Conservation (phyloP, 1,140 invertebrate genomes). For the Cotesia glomerata region DNA sequence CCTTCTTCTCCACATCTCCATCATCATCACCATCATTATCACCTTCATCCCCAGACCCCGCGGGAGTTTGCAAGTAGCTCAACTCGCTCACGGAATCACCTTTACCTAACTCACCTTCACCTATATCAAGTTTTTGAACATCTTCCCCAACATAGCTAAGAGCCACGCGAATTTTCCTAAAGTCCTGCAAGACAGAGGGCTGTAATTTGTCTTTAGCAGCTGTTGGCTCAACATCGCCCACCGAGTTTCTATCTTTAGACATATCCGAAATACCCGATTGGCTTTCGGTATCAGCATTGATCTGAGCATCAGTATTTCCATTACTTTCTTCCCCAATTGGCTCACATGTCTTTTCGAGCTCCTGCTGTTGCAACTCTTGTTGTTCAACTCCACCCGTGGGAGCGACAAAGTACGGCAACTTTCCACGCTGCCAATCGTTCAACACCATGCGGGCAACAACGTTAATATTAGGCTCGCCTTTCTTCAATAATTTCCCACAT, state of each 20-base stretch:
- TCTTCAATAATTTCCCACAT: slow-evolving; percentile 91
- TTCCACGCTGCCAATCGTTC: slow-evolving; percentile 98
- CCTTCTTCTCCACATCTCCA: slow-evolving; percentile 41
- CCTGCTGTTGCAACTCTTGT: slow-evolving; percentile 65
- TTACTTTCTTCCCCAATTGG: slow-evolving; percentile 35
- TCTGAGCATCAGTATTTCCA: no score
- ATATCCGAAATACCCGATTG: slow-evolving; percentile 24
- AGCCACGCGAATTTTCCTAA: slow-evolving; percentile 79
- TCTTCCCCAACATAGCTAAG: slow-evolving; percentile 74
- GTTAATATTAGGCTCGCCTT: slow-evolving; percentile 91
- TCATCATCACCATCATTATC: slow-evolving; percentile 34
- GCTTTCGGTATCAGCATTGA: slow-evolving; percentile 28
- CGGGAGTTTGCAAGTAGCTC: neutral
- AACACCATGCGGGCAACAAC: slow-evolving; percentile 93
- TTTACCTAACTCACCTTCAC: slow-evolving; percentile 45
- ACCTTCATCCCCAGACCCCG: slow-evolving; percentile 36
- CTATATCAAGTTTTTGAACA: slow-evolving; percentile 47
- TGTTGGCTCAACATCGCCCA: neutral
- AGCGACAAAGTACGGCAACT: slow-evolving; percentile 91
- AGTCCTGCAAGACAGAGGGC: slow-evolving; percentile 74
- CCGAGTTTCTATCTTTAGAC: slow-evolving; percentile 45
- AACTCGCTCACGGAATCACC: slow-evolving; percentile 57
- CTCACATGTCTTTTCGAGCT: slow-evolving; percentile 54
- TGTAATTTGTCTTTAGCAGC: slow-evolving; percentile 18
- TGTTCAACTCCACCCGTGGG: slow-evolving; percentile 67